Conservation (phyloP, 1,140 invertebrate genomes). For the Pogonus chalceus region DNA sequence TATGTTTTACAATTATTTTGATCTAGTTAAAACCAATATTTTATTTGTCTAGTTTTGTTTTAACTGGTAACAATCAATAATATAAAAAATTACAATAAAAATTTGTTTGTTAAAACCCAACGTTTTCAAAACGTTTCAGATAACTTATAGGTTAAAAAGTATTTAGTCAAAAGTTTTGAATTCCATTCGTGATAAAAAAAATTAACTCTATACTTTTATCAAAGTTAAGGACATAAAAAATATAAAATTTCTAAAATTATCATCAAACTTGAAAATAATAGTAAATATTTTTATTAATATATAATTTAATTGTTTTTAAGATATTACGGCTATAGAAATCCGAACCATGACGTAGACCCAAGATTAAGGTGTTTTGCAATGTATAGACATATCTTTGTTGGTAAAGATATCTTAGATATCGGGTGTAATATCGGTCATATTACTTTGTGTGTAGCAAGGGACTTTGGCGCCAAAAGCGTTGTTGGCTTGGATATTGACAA, state of each 20-base stretch:
- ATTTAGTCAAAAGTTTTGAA: no score
- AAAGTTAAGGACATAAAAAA: background rate
- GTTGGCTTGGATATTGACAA: conserved; percentile 94
- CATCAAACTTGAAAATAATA: background rate
- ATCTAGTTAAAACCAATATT: no score
- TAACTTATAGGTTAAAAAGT: no score
- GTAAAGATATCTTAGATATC: conserved; percentile 90
- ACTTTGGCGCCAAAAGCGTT: conserved; percentile 74
- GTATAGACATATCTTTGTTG: conserved; percentile 72
- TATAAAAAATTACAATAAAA: no score
- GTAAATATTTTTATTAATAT: background rate
- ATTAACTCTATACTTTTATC: no score
- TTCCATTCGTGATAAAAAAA: no score
- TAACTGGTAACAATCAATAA: no score
- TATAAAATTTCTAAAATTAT: background rate
- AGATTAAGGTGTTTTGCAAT: conserved; percentile 69
- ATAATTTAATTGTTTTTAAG: conserved; percentile 34
- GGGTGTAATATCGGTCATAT: conserved; percentile 97
- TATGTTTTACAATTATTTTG: no score
- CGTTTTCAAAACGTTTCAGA: no score
- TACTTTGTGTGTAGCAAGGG: conserved; percentile 74
- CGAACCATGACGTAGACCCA: conserved; percentile 66
- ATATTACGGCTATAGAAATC: conserved; percentile 92
- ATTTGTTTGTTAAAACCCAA: no score
- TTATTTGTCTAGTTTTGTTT: no score